Base-by-base conservation (phyloP, 1,140 invertebrate genomes). In the Adelges cooleyi region DNA sequence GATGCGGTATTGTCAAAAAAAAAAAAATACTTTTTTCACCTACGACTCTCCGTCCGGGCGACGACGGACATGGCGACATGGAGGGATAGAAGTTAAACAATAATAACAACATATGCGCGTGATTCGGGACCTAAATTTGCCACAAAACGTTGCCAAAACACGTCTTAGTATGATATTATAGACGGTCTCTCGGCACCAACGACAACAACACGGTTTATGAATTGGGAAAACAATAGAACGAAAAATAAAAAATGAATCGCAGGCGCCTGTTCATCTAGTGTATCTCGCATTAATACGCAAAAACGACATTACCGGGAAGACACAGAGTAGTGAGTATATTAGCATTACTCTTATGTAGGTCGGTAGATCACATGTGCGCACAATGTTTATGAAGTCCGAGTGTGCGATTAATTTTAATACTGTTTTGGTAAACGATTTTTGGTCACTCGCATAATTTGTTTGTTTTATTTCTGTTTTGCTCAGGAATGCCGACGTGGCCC, bases 341-440 rank as follows among this genome's bases (percentile, higher is more conserved):
- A n/a, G n/a, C n/a, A n/a, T n/a, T n/a, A n/a, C n/a, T n/a, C 50
- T 40, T 44, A 42, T 59, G 54, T 59, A 29, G 54, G 40, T 44
- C 54, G 53, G 9, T 5, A 11, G 25, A 56, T 27, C 38, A 38
- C 8, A n/a, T 25, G 18, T 33, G 38, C 13, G 23, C 17, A n/a
- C 33, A 56, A 44, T n/a, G 42, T 56, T 56, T 27, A 27, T 56
- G n/a, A n/a, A 20, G 36, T 40, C 40, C 15, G 33, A 23, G 38
- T 54, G n/a, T n/a, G n/a, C n/a, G n/a, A n/a, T n/a, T n/a, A n/a
- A n/a, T n/a, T 54, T 38, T 54, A 36, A 54, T 54, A 33, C n/a
- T 33, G 29, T 33, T 33, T 33, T 40, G n/a, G 52, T 53, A 54
- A 54, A 54, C 52, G 52, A 40, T 36, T 53, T 17, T 33, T 40